These are phyloP conservation scores for Margaritifera margaritifera DNA, from an alignment of 2,888 invertebrate genomes.

Conservation along the genomic window DNA sequence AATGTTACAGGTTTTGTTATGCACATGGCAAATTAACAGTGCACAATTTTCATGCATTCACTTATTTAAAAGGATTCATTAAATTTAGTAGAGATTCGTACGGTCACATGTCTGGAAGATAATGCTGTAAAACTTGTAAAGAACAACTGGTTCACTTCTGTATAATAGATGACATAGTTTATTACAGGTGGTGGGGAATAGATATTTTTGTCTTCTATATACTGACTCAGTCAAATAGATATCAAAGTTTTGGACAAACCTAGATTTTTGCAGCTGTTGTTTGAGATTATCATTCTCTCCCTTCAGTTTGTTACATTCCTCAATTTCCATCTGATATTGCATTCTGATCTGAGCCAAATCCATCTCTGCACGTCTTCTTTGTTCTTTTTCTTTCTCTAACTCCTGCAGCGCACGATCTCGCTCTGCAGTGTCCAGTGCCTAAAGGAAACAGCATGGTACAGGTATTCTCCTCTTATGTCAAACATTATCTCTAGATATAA, in stretches of 20 bases:
- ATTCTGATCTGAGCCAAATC: conserved; percentile 73
- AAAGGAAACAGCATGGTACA: conserved; percentile 2
- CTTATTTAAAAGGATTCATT: too few relatives aligned
- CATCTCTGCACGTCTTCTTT: conserved; percentile 79
- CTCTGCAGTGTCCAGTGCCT: conserved; percentile 85
- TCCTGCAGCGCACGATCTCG: conserved; percentile 79
- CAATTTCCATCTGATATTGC: conserved; percentile 61
- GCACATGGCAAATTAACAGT: too few relatives aligned
- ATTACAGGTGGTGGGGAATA: too few relatives aligned
- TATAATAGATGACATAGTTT: too few relatives aligned
- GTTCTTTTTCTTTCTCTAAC: conserved; percentile 78
- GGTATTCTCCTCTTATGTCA: background rate
- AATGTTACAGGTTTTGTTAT: too few relatives aligned
- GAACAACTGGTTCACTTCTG: too few relatives aligned
- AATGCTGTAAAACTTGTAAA: too few relatives aligned
- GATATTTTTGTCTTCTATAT: too few relatives aligned
- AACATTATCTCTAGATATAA: background rate
- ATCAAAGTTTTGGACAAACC: conserved; percentile 19
- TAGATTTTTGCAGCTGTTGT: conserved; percentile 37
- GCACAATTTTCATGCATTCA: too few relatives aligned
- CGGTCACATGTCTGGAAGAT: too few relatives aligned
- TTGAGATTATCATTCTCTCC: conserved; percentile 38
- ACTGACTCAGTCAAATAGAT: background rate
- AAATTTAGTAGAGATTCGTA: too few relatives aligned
- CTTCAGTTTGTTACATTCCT: conserved; percentile 64